A percentile compares a stretch with the other conserved stretches of the same genome.
Evolutionary conservation across 2,113 vertebrate genomes (phyloP).

Genomic region (Gasterosteus nipponicus): DNA sequence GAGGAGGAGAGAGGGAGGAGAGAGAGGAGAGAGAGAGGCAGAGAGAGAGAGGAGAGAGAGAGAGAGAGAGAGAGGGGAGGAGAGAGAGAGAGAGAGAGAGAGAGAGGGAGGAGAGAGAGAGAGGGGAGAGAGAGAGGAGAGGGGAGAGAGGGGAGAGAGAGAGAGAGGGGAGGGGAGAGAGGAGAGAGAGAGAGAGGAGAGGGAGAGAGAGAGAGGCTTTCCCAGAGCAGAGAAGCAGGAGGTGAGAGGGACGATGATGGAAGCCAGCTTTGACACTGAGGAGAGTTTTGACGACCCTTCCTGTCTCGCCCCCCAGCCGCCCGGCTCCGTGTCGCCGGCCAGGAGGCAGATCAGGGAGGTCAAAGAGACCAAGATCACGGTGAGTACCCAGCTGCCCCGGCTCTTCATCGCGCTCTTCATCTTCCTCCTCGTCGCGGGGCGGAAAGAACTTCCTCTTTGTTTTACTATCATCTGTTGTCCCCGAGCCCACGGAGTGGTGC

Average conservation of each 20-base stretch:
- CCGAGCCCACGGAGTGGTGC: conserved; percentile 1
- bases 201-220: conserved; percentile 54
- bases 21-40: conserved; percentile 34
- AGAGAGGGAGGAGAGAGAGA: conserved; percentile 24
- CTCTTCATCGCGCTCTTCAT: conserved; percentile 1
- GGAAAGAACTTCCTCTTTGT: conserved; percentile 16
- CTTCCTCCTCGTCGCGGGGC: neutral
- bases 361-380: conserved; percentile 88
- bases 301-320: conserved; percentile 88
- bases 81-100: conserved; percentile 18
- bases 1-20: conserved; percentile 13
- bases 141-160: conserved; percentile 26
- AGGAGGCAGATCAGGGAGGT: conserved; percentile 86
- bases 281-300: conserved; percentile 87
- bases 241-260: conserved; percentile 75
- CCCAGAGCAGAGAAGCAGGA: conserved; percentile 63
- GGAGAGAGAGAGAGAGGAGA: conserved; percentile 9
- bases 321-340: conserved; percentile 86
- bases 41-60: conserved; percentile 37
- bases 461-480: conserved; percentile 35
- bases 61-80: conserved; percentile 9
- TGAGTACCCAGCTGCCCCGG: conserved; percentile 75
- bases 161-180: neutral
- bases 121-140: conserved; percentile 49
- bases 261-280: conserved; percentile 85